Evolutionary conservation across 2,113 vertebrate species (phyloP), one percentile per base, ranked within the genome.

Genomic region (Oryzias curvinotus): DNA sequence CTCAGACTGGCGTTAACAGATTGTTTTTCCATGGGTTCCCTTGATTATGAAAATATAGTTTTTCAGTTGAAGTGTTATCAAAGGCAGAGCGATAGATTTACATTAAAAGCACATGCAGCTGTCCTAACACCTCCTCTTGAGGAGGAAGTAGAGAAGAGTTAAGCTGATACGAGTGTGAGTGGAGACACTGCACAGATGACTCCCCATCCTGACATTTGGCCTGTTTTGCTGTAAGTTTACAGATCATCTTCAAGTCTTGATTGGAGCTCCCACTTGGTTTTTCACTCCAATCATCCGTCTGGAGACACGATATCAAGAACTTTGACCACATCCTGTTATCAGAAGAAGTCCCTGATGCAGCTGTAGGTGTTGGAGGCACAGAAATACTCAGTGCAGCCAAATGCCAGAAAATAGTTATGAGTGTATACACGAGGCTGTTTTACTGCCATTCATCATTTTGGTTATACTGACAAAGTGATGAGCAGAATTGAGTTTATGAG

Each of bases 401-500:
- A 28, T 28, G 26, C 26, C 26, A 28, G 6, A 36, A 36, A 36
- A 36, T 10, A 36, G 30, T 36, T 36, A 7, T 7, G 52, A 45
- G 42, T 28, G 18, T 18, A n/a, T 47, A 52, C 44, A 73, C 57
- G 7, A 61, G 45, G 14, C 45, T 61, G 42, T 75, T 71, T 68
- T 66, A 78, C 80, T 80, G 65, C 67, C 59, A 70, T 80, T 81
- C 75, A 79, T 77, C 77, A 81, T 77, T 68, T 73, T 65, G 59
- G 61, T 68, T 53, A 75, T 86, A 88, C 78, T 87, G 85, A 85
- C 73, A 76, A 63, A 67, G 63, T 73, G 75, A 77, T 84, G 71
- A 72, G 67, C 50, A 71, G 80, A 80, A 80, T 65, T 84, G 80
- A 83, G 78, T 85, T 86, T 81, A 79, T 81, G 68, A 82, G 73